These are phyloP conservation scores for Rhegmatorhina hoffmannsi DNA, from an alignment of 2,113 vertebrate genomes.

Conservation along the genomic window DNA sequence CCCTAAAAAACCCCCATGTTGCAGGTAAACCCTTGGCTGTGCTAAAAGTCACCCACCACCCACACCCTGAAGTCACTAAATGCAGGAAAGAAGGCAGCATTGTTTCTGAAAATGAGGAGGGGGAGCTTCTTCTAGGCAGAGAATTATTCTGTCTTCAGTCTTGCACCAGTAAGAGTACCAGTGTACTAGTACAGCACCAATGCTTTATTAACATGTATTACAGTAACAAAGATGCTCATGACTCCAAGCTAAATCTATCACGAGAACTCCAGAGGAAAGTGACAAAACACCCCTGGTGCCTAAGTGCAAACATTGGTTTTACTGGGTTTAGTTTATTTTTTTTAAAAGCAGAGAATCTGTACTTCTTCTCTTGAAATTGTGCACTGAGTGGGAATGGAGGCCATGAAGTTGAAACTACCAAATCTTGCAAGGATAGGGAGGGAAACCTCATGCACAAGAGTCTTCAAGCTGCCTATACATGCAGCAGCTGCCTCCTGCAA, in stretches of 20 bases:
- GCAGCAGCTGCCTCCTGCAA: neutral
- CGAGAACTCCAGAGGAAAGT: neutral
- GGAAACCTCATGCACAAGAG: neutral
- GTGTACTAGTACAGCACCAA: neutral
- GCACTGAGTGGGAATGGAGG: neutral
- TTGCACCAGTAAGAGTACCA: neutral
- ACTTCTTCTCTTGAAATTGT: neutral
- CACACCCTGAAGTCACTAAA: neutral
- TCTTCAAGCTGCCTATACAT: neutral
- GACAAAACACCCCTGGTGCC: neutral
- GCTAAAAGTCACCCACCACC: neutral
- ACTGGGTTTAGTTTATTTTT: neutral
- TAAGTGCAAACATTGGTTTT: neutral
- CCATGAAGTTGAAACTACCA: neutral
- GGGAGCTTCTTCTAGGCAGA: neutral
- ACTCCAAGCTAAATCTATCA: neutral
- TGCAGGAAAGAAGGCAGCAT: neutral
- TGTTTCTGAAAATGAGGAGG: neutral
- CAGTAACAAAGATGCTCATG: neutral
- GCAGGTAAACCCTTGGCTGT: neutral
- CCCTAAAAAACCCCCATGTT: neutral
- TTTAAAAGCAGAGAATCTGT: neutral
- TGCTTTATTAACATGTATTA: neutral
- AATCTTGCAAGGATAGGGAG: neutral
- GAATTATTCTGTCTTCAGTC: neutral